These are phyloP conservation scores for Chymomyza procnemis DNA, from an alignment of 2,888 invertebrate genomes.

Conservation along the genomic window DNA sequence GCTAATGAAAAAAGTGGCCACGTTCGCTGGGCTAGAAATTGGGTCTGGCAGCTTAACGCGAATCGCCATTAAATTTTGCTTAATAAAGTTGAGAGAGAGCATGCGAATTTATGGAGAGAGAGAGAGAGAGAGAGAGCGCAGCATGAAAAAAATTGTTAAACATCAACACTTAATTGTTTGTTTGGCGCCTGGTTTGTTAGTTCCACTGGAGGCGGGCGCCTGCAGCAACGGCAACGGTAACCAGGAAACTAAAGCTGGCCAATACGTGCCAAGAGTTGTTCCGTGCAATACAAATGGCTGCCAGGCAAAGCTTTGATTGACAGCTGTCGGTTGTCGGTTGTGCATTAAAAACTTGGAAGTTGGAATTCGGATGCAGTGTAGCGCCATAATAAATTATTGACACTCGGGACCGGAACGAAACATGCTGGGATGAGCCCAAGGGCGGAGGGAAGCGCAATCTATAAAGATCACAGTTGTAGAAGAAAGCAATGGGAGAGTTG, in stretches of 20 bases:
- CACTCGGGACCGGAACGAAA: too few relatives aligned
- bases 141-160: conserved; percentile 59
- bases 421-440: too few relatives aligned
- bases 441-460: too few relatives aligned
- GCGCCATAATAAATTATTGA: too few relatives aligned
- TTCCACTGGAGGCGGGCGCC: not conserved
- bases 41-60: not conserved
- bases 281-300: conserved; percentile 12
- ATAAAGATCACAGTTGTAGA: too few relatives aligned
- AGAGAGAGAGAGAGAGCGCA: not conserved
- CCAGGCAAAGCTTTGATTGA: not conserved
- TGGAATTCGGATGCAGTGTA: not conserved
- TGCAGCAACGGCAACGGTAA: conserved; percentile 7
- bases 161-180: conserved; percentile 77
- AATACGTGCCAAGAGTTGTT: conserved; percentile 5
- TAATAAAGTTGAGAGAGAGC: conserved; percentile 60
- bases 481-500: too few relatives aligned
- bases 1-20: conserved; percentile 55
- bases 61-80: conserved; percentile 69
- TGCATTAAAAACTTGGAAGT: not conserved
- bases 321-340: not conserved
- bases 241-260: conserved; percentile 8
- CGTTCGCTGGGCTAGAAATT: conserved; percentile 5
- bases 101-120: not conserved
- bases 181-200: conserved; percentile 20